A percentile compares a stretch with the other conserved stretches of the same genome.
Conservation (phyloP, 92 coral and sea anemone genomes). For the Meandrina meandrites region DNA sequence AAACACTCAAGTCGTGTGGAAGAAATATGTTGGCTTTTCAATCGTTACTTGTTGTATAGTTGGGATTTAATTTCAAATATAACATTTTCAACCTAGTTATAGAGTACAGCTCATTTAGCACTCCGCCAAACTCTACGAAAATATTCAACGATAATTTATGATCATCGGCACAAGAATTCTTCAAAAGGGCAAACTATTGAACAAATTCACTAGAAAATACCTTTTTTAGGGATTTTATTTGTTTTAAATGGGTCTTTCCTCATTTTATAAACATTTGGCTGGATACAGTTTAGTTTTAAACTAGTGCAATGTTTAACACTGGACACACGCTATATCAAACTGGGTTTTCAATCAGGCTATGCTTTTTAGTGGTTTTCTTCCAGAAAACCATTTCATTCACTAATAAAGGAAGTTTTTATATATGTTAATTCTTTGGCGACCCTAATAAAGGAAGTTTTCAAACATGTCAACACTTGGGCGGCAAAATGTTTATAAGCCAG, state of each 20-base stretch:
- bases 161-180: background rate
- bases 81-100: background rate
- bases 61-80: background rate
- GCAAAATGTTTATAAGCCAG: background rate
- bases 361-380: background rate
- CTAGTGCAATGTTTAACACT: background rate
- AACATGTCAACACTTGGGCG: background rate
- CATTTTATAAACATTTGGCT: background rate
- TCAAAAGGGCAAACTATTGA: background rate
- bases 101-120: background rate
- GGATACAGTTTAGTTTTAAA: background rate
- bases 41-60: background rate
- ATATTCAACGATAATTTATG: no score
- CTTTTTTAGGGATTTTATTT: background rate
- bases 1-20: background rate
- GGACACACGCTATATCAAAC: background rate
- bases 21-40: background rate
- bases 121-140: background rate
- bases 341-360: background rate
- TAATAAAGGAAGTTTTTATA: background rate
- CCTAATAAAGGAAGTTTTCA: background rate
- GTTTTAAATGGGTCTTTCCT: background rate
- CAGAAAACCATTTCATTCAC: background rate
- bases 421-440: background rate
- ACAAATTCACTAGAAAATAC: background rate